Evolutionary conservation across 2,113 vertebrate species (phyloP).

Genomic region (Charina bottae): DNA sequence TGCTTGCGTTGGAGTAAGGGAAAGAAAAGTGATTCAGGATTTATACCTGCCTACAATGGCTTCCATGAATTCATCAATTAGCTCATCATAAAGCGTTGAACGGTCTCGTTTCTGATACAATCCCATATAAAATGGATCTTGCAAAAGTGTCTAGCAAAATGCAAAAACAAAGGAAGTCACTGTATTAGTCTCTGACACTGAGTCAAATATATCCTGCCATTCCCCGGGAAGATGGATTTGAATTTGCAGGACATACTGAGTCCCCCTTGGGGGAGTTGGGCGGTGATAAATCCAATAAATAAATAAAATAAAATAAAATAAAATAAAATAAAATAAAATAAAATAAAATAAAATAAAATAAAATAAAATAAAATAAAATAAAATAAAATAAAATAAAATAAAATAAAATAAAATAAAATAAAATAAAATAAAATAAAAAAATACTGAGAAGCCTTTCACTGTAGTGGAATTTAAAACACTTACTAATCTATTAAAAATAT

Average conservation of each 20-base stretch:
- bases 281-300: too few relatives aligned
- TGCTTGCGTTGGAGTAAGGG: fast-evolving
- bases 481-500: not conserved
- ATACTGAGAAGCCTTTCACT: too few relatives aligned
- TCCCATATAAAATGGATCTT: conserved; percentile 96
- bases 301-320: too few relatives aligned
- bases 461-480: not conserved
- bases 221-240: not conserved
- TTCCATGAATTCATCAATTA: conserved; percentile 98
- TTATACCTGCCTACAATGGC: conserved; percentile 89
- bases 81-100: conserved; percentile 89
- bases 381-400: too few relatives aligned
- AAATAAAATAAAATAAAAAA: too few relatives aligned
- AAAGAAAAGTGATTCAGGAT: not conserved
- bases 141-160: conserved; percentile 80
- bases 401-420: too few relatives aligned
- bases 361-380: too few relatives aligned
- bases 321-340: too few relatives aligned
- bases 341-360: too few relatives aligned
- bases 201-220: not conserved
- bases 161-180: not conserved
- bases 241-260: not conserved
- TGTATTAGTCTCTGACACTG: too few relatives aligned
- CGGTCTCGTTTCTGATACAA: conserved; percentile 93
- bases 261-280: too few relatives aligned